Evolutionary conservation across 2,888 invertebrate genomes (phyloP).

Genomic region (Candidula unifasciata): DNA sequence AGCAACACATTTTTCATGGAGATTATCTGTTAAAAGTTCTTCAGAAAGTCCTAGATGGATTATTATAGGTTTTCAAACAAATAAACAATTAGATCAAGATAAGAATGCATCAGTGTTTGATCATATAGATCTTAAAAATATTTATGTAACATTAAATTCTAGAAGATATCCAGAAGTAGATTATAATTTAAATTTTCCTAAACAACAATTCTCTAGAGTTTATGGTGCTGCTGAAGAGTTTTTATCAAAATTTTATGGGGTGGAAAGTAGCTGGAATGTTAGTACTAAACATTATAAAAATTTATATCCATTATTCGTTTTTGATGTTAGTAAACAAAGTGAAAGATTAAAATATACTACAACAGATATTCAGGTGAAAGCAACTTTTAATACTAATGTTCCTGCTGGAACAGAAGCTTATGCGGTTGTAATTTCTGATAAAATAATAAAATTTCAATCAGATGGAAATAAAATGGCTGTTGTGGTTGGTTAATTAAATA

Average conservation of each 20-base stretch:
- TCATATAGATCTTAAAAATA: slow-evolving; percentile 27
- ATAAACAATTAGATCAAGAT: slow-evolving; percentile 19
- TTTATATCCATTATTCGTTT: too few relatives aligned
- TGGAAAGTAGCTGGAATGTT: too few relatives aligned
- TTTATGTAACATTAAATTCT: slow-evolving; percentile 22
- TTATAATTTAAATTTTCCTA: slow-evolving; percentile 18
- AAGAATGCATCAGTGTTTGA: slow-evolving; percentile 31
- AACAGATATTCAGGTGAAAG: too few relatives aligned
- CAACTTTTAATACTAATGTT: too few relatives aligned
- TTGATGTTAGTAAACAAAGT: too few relatives aligned
- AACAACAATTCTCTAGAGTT: slow-evolving; percentile 17
- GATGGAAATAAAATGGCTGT: too few relatives aligned
- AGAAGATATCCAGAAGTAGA: neutral
- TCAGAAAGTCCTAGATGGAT: slow-evolving; percentile 36
- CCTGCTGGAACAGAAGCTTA: too few relatives aligned
- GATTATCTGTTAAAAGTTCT: slow-evolving; percentile 9
- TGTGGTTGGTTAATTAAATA: neutral
- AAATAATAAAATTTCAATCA: too few relatives aligned
- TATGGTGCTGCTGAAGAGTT: slow-evolving; percentile 13
- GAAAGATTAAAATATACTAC: too few relatives aligned
- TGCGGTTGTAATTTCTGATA: too few relatives aligned
- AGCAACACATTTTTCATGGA: slow-evolving; percentile 32
- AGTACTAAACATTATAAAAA: too few relatives aligned
- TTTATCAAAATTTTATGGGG: too few relatives aligned
- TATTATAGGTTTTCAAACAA: slow-evolving; percentile 35